Evolutionary conservation across 2,113 vertebrate genomes (phyloP).

Genomic region (Cinclus mexicanus): DNA sequence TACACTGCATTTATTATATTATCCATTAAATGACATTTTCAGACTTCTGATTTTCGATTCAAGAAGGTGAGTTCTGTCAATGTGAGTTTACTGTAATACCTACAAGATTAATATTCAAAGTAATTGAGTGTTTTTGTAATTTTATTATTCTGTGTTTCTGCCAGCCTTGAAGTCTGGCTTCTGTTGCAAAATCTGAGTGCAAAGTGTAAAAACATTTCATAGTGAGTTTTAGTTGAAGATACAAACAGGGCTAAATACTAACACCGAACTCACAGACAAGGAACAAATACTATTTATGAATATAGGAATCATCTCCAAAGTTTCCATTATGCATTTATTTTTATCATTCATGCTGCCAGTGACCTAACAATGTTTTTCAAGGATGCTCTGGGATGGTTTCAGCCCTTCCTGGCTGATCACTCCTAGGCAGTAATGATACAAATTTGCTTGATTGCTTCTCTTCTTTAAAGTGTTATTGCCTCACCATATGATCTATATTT

Average conservation of each 20-base stretch:
- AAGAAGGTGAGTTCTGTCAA: not conserved
- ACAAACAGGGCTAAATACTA: not conserved
- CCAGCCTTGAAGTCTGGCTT: not conserved
- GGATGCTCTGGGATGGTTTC: not conserved
- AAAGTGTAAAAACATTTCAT: not conserved
- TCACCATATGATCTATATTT: not conserved
- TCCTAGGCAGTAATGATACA: not conserved
- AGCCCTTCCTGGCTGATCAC: not conserved
- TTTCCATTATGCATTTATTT: not conserved
- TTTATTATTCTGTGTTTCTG: not conserved
- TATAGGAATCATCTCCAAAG: not conserved
- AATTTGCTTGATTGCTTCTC: not conserved
- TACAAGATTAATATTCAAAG: not conserved
- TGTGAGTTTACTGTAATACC: not conserved
- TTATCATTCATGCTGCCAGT: not conserved
- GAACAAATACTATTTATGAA: not conserved
- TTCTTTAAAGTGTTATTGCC: not conserved
- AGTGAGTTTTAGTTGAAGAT: not conserved
- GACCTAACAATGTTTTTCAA: not conserved
- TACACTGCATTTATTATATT: not conserved
- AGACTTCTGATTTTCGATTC: conserved; percentile 10
- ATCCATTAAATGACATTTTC: conserved; percentile 14
- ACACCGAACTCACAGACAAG: not conserved
- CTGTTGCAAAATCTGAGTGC: not conserved
- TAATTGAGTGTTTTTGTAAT: not conserved